Percentiles rank a stretch among this genome's conserved stretches.
phyloP scores from a whole-genome alignment of 1,140 invertebrate species.

The Pemphigus obesinymphae region DNA sequence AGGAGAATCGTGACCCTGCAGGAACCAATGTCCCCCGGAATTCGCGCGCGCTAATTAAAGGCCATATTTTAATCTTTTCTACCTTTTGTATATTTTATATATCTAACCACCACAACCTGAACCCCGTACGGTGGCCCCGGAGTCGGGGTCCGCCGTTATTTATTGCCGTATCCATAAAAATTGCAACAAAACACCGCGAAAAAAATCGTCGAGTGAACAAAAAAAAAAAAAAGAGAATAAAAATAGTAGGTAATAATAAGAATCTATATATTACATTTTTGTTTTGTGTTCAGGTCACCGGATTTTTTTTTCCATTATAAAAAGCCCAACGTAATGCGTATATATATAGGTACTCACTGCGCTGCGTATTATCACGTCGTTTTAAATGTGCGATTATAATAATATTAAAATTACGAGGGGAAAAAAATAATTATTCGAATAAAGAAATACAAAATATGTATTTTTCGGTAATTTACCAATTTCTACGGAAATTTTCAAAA shows the following conservation, averaged over 20 bases:
- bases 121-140: background rate
- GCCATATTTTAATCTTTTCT: constrained; percentile 37
- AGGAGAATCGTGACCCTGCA: constrained; percentile 31
- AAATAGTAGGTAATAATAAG: constrained; percentile 21
- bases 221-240: background rate
- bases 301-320: background rate
- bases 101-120: background rate
- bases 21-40: constrained; percentile 27
- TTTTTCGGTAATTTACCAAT: background rate
- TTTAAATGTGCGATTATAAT: background rate
- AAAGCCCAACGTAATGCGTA: background rate
- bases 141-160: constrained; percentile 30
- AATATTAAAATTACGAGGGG: background rate
- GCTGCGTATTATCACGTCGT: background rate
- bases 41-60: constrained; percentile 29
- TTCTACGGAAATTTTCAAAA: too few species aligned
- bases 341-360: too few species aligned
- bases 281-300: background rate
- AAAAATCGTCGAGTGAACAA: constrained; percentile 12
- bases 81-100: constrained; percentile 38
- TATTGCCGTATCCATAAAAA: constrained; percentile 30
- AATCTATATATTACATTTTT: constrained; percentile 36
- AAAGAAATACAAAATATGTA: background rate
- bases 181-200: constrained; percentile 3
- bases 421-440: background rate